Evolutionary conservation across 2,113 vertebrate genomes (phyloP).

Genomic region (Antechinus flavipes): DNA sequence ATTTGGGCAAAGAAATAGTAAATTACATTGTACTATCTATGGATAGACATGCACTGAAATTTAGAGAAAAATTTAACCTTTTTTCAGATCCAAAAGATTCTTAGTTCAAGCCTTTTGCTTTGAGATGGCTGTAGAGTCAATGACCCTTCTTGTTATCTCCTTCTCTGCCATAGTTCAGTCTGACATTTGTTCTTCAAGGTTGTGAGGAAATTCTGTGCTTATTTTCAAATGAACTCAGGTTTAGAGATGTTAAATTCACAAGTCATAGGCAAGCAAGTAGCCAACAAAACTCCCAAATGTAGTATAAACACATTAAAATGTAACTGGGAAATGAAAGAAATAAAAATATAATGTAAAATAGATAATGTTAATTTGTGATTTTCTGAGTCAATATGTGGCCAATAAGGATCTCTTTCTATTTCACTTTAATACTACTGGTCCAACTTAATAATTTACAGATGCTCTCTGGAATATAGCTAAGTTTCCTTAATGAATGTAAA

Average conservation of each 20-base stretch:
- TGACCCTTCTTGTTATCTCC: background rate
- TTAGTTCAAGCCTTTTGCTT: background rate
- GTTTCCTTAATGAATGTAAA: background rate
- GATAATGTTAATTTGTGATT: background rate
- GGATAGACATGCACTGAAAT: background rate
- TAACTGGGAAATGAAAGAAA: background rate
- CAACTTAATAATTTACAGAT: background rate
- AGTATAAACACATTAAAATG: background rate
- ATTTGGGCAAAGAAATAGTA: background rate
- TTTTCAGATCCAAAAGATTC: background rate
- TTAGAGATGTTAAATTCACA: background rate
- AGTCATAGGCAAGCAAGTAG: background rate
- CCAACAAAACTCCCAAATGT: background rate
- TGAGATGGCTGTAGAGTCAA: background rate
- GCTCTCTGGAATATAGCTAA: background rate
- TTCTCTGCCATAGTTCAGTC: background rate
- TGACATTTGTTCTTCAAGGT: background rate
- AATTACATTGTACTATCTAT: background rate
- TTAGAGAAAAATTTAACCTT: background rate
- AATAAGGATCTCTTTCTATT: background rate
- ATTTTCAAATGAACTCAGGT: background rate
- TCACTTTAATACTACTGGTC: background rate
- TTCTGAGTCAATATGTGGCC: background rate
- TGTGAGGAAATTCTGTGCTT: background rate
- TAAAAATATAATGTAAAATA: background rate